Conservation (phyloP, 2,113 vertebrate genomes). For the Corythaixoides concolor region DNA sequence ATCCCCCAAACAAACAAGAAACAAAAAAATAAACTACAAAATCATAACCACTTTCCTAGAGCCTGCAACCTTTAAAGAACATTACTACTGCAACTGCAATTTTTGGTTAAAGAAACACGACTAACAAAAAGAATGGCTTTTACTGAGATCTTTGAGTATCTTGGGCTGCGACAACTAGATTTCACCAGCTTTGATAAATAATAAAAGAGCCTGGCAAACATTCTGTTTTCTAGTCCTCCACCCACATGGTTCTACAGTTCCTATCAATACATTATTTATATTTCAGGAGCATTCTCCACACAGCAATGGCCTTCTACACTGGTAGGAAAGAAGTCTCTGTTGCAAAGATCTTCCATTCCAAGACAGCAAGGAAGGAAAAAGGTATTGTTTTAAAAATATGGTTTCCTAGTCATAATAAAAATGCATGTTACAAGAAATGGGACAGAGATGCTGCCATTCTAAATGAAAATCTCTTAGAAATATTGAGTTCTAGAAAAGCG, state of each 20-base stretch:
- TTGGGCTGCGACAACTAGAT: slow-evolving; percentile 40
- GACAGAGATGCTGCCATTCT: background rate
- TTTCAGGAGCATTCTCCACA: background rate
- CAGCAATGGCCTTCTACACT: background rate
- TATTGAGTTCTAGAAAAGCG: rapidly evolving
- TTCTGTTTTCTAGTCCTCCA: slow-evolving; percentile 30
- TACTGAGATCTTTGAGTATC: background rate
- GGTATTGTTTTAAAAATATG: background rate
- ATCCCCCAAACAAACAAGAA: background rate
- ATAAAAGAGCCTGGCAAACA: slow-evolving; percentile 48
- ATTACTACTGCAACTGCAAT: background rate
- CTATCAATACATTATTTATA: slow-evolving; percentile 59
- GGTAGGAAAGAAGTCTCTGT: background rate
- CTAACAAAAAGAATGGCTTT: background rate
- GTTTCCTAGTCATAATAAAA: background rate
- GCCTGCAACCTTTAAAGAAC: background rate
- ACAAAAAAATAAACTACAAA: background rate
- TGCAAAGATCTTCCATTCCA: background rate
- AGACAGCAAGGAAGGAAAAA: background rate
- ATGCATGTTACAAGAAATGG: background rate
- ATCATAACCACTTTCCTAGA: background rate
- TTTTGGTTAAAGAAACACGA: background rate
- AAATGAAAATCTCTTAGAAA: background rate
- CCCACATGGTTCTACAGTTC: slow-evolving; percentile 53
- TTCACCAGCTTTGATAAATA: slow-evolving; percentile 56